Conservation (phyloP, 1,140 invertebrate species). For the Cherax destructor region DNA sequence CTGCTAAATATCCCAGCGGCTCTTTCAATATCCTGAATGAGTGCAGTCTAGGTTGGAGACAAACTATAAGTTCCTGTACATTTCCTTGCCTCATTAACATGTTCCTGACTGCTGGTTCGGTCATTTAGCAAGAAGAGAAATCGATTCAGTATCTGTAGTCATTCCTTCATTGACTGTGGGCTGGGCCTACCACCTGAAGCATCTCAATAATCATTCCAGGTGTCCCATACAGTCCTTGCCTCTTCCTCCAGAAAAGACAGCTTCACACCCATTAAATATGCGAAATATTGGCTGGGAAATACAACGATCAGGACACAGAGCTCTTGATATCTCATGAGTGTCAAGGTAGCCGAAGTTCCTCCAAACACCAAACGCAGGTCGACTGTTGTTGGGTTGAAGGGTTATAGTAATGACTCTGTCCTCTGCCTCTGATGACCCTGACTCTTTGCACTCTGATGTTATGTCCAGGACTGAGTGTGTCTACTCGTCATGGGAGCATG, state of each 20-base stretch:
- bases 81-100: slow-evolving; percentile 32
- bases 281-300: slow-evolving; percentile 31
- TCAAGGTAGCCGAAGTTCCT: slow-evolving; percentile 42
- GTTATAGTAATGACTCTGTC: too few species aligned
- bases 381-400: too few species aligned
- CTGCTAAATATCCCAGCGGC: too few species aligned
- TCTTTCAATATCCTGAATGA: slow-evolving; percentile 32
- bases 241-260: slow-evolving; percentile 41
- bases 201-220: slow-evolving; percentile 21
- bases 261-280: slow-evolving; percentile 39
- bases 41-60: slow-evolving; percentile 30
- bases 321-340: slow-evolving; percentile 41
- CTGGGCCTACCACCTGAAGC: slow-evolving; percentile 7
- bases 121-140: too few species aligned
- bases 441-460: too few species aligned
- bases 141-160: too few species aligned
- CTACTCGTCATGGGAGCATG: slow-evolving; percentile 32
- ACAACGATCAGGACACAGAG: slow-evolving; percentile 29
- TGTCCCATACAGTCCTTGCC: slow-evolving; percentile 29
- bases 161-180: too few species aligned
- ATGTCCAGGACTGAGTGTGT: slow-evolving; percentile 7
- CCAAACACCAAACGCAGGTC: slow-evolving; percentile 39
- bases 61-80: slow-evolving; percentile 6
- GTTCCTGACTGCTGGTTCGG: too few species aligned
- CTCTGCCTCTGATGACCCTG: too few species aligned